phyloP scores from a whole-genome alignment of 2,113 vertebrate species.

The Plectropomus leopardus region DNA sequence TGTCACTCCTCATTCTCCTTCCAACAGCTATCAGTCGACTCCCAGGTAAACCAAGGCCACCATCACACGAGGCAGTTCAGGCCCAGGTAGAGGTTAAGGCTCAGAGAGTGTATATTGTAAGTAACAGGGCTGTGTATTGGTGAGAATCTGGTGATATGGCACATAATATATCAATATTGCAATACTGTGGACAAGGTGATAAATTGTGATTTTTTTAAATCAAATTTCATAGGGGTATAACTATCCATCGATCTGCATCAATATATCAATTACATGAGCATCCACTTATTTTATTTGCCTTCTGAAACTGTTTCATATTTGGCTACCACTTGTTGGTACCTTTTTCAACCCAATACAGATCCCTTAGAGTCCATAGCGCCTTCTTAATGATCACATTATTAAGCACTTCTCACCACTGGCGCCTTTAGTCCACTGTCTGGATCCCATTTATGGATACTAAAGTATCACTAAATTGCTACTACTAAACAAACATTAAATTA shows the following conservation, averaged over 20 bases:
- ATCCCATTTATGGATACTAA: constrained; percentile 14
- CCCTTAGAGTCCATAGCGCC: constrained; percentile 12
- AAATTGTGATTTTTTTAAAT: too few species aligned
- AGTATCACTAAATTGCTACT: not conserved
- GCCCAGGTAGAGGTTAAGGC: constrained; percentile 6
- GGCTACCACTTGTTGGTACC: not conserved
- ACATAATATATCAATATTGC: too few species aligned
- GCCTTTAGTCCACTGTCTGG: not conserved
- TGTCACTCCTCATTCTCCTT: constrained; percentile 60
- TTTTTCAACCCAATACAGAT: not conserved
- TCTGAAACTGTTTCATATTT: constrained; percentile 21
- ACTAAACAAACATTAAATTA: not conserved
- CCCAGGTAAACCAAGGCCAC: constrained; percentile 48
- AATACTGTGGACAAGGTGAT: too few species aligned
- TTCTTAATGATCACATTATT: constrained; percentile 7
- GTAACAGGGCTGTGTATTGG: not conserved
- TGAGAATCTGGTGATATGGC: too few species aligned
- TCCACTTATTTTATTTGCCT: not conserved
- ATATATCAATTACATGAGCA: too few species aligned
- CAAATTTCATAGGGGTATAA: too few species aligned
- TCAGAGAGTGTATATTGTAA: not conserved
- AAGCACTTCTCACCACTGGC: not conserved
- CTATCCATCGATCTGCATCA: too few species aligned
- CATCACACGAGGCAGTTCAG: constrained; percentile 18
- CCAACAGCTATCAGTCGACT: constrained; percentile 64